Base-by-base conservation (phyloP, 2,797 vertebrate species). In the Muscicapa comitata region DNA sequence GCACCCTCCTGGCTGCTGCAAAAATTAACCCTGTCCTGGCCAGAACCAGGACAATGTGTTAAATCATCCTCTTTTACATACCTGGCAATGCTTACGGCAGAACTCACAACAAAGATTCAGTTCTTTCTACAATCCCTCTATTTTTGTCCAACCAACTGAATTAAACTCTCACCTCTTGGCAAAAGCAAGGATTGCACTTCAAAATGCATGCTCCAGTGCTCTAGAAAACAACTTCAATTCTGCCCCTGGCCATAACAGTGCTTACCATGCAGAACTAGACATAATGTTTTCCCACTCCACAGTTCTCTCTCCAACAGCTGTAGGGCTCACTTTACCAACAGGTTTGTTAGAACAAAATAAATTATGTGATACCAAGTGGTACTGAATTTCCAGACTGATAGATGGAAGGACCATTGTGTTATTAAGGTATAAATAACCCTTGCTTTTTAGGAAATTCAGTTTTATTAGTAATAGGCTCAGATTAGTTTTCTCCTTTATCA, bases 391-490 rank as follows among this genome's bases (percentile, higher is more conserved):
- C 40, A 73, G 77, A 74, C 45, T 66, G 65, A 65, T 53, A 74
- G 74, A 24, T 80, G 16, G 50, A 74, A 86, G 54, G 54, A 77
- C 25, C 23, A 28, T 31, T 80, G 42, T 67, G n/a, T 84, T 91
- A 68, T 76, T 93, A 79, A 68, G 48, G 12, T 86, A 61, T 68
- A 77, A 95, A 71, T n/a, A 63, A 38, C 13, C 31, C 45, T 72
- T 87, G 31, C 35, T 74, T 91, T 96, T 91, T 66, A 83, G 87
- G 62, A 55, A 91, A 91, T 91, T 79, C 35, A 40, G 53, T 95
- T 93, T 87, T 94, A 89, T 85, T 89, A 86, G 54, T 53, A 91
- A 43, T 37, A 89, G 6, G 8, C 74, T 79, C 54, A 61, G 20
- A 54, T 89, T 87, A 54, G 40, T 85, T 93, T 94, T 83, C 81